Evolutionary conservation across 2,888 invertebrate species (phyloP).

Genomic region (Metalampra italica): DNA sequence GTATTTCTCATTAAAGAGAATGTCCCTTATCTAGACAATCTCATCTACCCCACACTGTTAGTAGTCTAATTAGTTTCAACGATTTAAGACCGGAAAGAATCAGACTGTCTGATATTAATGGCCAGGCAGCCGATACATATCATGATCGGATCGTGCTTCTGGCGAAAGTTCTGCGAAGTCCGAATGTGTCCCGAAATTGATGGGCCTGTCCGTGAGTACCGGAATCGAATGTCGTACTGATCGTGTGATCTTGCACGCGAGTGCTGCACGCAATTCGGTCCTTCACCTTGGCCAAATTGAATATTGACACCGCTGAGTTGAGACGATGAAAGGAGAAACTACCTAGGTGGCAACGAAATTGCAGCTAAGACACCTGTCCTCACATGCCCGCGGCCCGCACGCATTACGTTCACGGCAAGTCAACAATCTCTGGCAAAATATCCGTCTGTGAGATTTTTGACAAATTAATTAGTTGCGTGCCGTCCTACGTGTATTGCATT

Average conservation of each 20-base stretch:
- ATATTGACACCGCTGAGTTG: conserved; percentile 21
- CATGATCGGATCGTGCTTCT: conserved; percentile 46
- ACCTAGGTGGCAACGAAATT: conserved; percentile 23
- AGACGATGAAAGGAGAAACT: conserved; percentile 38
- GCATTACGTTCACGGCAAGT: background rate
- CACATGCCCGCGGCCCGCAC: background rate
- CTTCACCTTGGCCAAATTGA: conserved; percentile 46
- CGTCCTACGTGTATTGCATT: conserved; percentile 8
- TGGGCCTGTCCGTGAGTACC: conserved; percentile 53
- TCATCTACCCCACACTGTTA: background rate
- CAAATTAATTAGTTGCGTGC: conserved; percentile 28
- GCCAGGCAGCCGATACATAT: conserved; percentile 41
- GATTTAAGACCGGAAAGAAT: conserved; percentile 10
- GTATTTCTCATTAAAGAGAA: conserved; percentile 1
- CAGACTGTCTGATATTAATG: conserved; percentile 26
- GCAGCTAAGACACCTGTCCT: background rate
- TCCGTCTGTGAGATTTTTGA: conserved; percentile 36
- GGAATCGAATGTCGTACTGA: conserved; percentile 56
- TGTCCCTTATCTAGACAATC: background rate
- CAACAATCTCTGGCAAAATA: conserved; percentile 4
- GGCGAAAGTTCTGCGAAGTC: conserved; percentile 69
- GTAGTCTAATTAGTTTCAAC: conserved; percentile 3
- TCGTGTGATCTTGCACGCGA: conserved; percentile 54
- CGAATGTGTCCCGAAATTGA: conserved; percentile 67
- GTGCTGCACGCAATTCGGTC: conserved; percentile 51